A percentile compares a stretch with the other conserved stretches of the same genome.
Evolutionary conservation across 1,140 invertebrate genomes (phyloP).

Genomic region (Drosophila simulans): DNA sequence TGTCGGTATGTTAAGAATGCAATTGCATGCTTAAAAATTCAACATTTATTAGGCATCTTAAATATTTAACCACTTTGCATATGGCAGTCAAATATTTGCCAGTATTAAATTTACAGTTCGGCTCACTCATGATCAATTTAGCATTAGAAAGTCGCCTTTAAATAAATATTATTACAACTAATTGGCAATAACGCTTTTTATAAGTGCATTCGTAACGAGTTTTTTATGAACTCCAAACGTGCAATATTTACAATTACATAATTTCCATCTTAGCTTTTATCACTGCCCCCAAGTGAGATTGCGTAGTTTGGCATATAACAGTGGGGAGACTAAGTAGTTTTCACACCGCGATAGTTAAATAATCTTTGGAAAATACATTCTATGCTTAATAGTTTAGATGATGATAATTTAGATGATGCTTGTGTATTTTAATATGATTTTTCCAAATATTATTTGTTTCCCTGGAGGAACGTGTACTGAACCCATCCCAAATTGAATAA

Average conservation of each 20-base stretch:
- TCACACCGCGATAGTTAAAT: neutral
- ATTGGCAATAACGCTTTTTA: slow-evolving; percentile 10
- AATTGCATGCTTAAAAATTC: slow-evolving; percentile 4
- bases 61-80: slow-evolving; percentile 12
- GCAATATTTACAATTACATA: slow-evolving; percentile 12
- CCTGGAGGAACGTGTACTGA: neutral
- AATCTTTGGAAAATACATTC: neutral
- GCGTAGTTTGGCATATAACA: neutral
- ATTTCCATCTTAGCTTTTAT: slow-evolving; percentile 13
- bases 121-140: slow-evolving; percentile 5
- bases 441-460: neutral
- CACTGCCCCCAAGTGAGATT: slow-evolving; percentile 40
- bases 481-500: neutral
- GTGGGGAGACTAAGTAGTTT: neutral
- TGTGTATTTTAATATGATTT: neutral
- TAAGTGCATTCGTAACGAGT: slow-evolving; percentile 5
- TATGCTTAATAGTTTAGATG: too few species aligned
- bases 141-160: slow-evolving; percentile 12
- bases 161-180: slow-evolving; percentile 12
- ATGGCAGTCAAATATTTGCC: neutral
- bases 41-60: slow-evolving; percentile 10
- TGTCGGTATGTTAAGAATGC: neutral
- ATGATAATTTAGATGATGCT: too few species aligned
- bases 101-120: neutral
- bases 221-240: slow-evolving; percentile 16